Base-by-base conservation (phyloP, 2,797 vertebrate species). In the Salmo trutta region DNA sequence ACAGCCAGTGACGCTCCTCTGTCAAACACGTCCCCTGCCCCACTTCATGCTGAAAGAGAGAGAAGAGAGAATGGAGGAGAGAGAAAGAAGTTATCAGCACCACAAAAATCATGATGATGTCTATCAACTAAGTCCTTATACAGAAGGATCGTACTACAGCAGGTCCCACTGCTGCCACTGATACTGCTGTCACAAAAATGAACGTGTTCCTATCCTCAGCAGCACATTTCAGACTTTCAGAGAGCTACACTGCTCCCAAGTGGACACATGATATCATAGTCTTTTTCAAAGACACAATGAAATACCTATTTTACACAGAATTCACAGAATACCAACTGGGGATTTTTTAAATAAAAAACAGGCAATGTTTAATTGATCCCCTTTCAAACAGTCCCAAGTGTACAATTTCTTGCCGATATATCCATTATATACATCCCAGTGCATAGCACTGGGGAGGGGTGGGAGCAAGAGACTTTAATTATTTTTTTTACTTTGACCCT, bases 211-310 rank as follows among this genome's bases (percentile, higher is more conserved):
- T n/a, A 7, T 21, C 6, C 56, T 62, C 19, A 62, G 56, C 56
- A 62, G 74, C 17, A 62, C 31, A 47, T 31, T 47, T 17, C 4
- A 73, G 70, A 16, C 67, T 86, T 82, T 69, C n/a, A 70, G 64
- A 85, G 81, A 78, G 56, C 76, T 74, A 81, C 77, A 83, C 87
- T 93, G 93, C 92, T 90, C 72, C 79, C 92, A 33, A 76, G 88
- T 93, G 94, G 90, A 86, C 66, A 65, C 10, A 75, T 14, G 21
- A 3, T 33, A 70, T 47, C 69, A 85, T 15, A 1, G 31, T 41
- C 16, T 70, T 6, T 29, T 41, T 73, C 36, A 56, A 27, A 7
- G 15, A 29, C 36, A 41, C 41, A 14, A 47, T 12, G 41, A 47
- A 12, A 47, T 12, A 47, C 12, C 10, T 1, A 47, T 47, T 47